Evolutionary conservation across 2,797 vertebrate genomes (phyloP), one percentile per base, ranked within the genome.

Genomic region (Sebastes itinus): DNA sequence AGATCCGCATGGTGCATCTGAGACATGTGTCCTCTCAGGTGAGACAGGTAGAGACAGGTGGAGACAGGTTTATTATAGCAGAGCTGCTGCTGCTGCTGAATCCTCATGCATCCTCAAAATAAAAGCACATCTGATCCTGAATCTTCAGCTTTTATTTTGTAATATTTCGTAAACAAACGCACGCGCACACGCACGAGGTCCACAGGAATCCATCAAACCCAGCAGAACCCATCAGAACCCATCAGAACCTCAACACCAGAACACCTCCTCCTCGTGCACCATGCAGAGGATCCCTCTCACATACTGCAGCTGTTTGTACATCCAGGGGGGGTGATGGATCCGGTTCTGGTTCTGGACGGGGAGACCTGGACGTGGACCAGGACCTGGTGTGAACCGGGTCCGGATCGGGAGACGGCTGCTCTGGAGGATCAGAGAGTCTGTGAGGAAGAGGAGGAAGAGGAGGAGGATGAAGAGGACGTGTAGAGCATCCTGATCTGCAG

Each of bases 1-100:
- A 69, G 79, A 67, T 94, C 95, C 86, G 95, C 94, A 88, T 95
- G 96, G 95, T 96, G 97, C 96, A 97, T 96, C 92, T 95, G 95
- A 93, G 73, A 87, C 90, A 91, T 91, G 78, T 49, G 83, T 79
- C 79, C 81, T 63, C 69, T 14, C 79, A 82, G 81, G 76, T 72
- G 73, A 65, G 42, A 22, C 70, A 73, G 70, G 70, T 35, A 35
- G 35, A 35, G 35, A 35, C 35, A 35, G 35, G 35, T 35, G 35
- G 35, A 35, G 11, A 35, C 35, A 35, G 35, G 35, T 35, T 35
- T 35, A 35, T 35, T 35, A 35, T n/a, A 20, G 14, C 38, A 42
- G 46, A 49, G 18, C 46, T 49, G 46, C 35, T 42, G 38, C 38
- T 42, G 38, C 38, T 23, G 11, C 54, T 35, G 35, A 35, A 35